Evolutionary conservation across 2,113 vertebrate genomes (phyloP).

Genomic region (Cavia porcellus): DNA sequence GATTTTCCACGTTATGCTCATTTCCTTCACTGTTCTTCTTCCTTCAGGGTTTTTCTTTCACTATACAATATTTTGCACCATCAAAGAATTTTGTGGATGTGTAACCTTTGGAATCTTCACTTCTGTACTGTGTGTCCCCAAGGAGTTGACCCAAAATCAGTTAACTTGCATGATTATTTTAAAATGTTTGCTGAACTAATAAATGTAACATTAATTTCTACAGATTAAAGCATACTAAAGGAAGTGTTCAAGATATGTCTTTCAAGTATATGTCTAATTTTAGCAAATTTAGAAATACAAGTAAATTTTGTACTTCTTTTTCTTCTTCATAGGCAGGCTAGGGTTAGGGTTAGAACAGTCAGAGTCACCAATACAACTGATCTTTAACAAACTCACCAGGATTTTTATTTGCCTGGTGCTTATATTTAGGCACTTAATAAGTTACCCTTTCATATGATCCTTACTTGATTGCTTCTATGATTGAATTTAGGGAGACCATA

Average conservation of each 20-base stretch:
- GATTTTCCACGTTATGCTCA: background rate
- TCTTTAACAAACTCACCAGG: background rate
- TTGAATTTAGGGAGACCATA: background rate
- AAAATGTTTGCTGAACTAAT: constrained; percentile 14
- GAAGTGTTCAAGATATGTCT: background rate
- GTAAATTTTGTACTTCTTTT: background rate
- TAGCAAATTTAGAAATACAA: constrained; percentile 2
- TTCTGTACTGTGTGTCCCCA: background rate
- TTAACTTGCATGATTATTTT: background rate
- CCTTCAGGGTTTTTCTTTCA: too few relatives aligned
- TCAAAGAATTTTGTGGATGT: background rate
- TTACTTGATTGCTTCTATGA: background rate
- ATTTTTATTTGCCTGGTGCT: background rate
- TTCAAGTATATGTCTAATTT: background rate
- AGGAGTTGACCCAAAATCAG: background rate
- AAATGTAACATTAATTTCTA: background rate
- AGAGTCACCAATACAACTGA: background rate
- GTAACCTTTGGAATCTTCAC: background rate
- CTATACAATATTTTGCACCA: background rate
- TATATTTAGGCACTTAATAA: background rate
- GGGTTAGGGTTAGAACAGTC: background rate
- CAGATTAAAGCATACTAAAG: background rate
- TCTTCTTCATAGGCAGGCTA: background rate
- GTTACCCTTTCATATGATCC: background rate
- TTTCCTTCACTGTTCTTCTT: background rate